Conservation (phyloP, 2,797 vertebrate genomes). For the Rhabdophis nuchalis region DNA sequence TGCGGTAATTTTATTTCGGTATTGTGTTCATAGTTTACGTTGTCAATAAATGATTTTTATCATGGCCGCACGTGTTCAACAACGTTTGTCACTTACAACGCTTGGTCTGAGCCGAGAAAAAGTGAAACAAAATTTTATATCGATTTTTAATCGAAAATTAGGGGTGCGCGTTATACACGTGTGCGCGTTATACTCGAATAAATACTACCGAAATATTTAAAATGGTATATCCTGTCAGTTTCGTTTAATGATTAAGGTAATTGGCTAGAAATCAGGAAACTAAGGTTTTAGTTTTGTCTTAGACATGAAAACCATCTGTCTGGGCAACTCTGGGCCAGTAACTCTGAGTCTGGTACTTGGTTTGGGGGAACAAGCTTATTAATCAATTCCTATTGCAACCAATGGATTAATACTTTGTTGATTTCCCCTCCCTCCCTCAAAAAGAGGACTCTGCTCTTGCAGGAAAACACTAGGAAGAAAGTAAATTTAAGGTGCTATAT, state of each 20-base stretch:
- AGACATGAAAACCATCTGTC: background rate
- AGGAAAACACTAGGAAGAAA: background rate
- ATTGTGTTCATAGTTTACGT: no score
- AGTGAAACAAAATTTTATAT: no score
- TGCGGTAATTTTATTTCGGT: no score
- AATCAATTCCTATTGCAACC: background rate
- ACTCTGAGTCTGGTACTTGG: background rate
- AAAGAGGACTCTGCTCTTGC: background rate
- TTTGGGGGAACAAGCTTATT: background rate
- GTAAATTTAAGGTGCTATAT: background rate
- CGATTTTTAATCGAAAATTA: no score
- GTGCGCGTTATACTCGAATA: no score
- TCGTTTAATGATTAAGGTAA: background rate
- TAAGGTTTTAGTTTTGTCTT: background rate
- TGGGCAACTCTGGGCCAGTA: background rate
- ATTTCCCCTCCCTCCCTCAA: background rate
- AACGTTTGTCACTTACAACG: no score
- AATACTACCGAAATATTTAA: background rate
- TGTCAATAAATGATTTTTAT: no score
- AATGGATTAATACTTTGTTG: background rate
- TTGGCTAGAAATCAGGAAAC: background rate
- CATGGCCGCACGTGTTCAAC: no score
- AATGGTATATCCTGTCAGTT: background rate
- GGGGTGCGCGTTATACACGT: no score
- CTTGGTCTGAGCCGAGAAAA: no score